Conservation (phyloP, 2,113 vertebrate species). For the Rhizomys pruinosus region DNA sequence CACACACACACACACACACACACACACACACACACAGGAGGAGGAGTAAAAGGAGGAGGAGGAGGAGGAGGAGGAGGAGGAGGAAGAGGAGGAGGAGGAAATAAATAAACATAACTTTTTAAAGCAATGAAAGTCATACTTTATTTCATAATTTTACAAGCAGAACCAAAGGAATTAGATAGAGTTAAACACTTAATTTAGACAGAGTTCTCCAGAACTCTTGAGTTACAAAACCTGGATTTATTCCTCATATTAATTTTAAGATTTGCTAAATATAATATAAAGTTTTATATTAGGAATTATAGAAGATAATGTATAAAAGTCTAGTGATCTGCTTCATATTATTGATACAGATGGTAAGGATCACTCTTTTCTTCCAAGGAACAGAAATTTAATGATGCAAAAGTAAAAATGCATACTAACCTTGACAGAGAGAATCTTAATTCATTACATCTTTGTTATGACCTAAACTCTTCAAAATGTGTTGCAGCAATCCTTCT, state of each 20-base stretch:
- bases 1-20: neutral
- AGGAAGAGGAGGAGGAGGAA: too few species aligned
- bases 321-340: neutral
- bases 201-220: slow-evolving; percentile 13
- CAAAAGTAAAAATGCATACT: neutral
- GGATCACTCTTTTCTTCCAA: slow-evolving; percentile 4
- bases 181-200: neutral
- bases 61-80: too few species aligned
- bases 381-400: slow-evolving; percentile 30
- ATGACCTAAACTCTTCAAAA: slow-evolving; percentile 76
- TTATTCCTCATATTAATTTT: neutral
- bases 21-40: too few species aligned
- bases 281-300: neutral
- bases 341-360: neutral
- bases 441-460: slow-evolving; percentile 73
- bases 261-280: neutral
- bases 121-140: too few species aligned
- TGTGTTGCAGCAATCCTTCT: slow-evolving; percentile 73
- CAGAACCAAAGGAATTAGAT: neutral
- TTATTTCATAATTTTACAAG: slow-evolving; percentile 21
- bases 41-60: too few species aligned
- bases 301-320: neutral
- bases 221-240: neutral
- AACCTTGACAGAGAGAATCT: slow-evolving; percentile 59
- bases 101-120: too few species aligned